A percentile compares a stretch with the other conserved stretches of the same genome.
Evolutionary conservation across 2,797 vertebrate genomes (phyloP).

Genomic region (Kryptopterus vitreolus): DNA sequence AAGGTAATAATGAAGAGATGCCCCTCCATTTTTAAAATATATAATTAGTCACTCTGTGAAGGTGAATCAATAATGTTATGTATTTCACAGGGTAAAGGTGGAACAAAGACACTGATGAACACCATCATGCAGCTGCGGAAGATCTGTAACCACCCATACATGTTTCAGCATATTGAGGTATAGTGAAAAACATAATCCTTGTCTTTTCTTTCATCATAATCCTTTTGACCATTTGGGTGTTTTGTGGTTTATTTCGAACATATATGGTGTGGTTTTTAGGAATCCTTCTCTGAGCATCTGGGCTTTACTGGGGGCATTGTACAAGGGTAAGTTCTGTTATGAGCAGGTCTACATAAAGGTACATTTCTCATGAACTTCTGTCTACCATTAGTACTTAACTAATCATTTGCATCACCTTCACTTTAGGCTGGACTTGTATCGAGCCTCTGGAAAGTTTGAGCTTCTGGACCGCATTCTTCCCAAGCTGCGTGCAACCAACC

Average conservation of each 20-base stretch:
- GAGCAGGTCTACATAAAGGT: too few relatives aligned
- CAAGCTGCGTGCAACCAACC: conserved; percentile 90
- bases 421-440: conserved; percentile 85
- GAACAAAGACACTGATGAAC: conserved; percentile 98
- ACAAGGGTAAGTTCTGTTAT: conserved; percentile 75
- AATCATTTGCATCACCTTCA: background rate
- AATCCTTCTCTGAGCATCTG: conserved; percentile 95
- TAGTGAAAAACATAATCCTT: background rate
- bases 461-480: conserved; percentile 95
- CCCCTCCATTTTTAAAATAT: too few relatives aligned
- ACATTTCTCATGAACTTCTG: background rate
- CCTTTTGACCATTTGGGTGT: background rate
- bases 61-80: background rate
- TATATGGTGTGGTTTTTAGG: conserved; percentile 68
- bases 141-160: conserved; percentile 98
- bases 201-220: background rate
- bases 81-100: conserved; percentile 89
- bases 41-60: background rate
- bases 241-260: too few relatives aligned
- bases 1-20: conserved; percentile 69
- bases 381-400: background rate
- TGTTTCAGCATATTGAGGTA: conserved; percentile 96
- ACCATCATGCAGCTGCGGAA: conserved; percentile 98
- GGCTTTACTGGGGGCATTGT: conserved; percentile 92
- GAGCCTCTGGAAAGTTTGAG: conserved; percentile 95